Conservation (phyloP, 2,888 invertebrate species). For the Tinea pellionella region DNA sequence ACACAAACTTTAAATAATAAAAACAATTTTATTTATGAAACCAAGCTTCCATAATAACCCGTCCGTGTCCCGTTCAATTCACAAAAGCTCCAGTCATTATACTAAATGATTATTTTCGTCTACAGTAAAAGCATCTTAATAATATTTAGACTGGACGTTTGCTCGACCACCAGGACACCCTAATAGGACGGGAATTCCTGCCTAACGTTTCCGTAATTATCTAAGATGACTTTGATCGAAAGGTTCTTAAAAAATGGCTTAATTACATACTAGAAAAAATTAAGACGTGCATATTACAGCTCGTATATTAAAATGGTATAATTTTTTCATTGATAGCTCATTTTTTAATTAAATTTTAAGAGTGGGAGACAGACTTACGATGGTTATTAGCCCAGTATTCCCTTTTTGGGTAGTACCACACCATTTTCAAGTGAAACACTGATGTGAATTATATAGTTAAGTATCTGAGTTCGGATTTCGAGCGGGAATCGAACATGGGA, state of each 20-base stretch:
- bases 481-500: too few relatives aligned
- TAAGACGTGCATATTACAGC: not conserved
- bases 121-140: not conserved
- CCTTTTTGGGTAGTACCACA: too few relatives aligned
- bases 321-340: not conserved
- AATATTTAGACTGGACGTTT: not conserved
- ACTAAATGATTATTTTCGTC: slow-evolving; percentile 15
- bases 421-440: too few relatives aligned
- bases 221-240: slow-evolving; percentile 27
- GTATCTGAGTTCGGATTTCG: too few relatives aligned
- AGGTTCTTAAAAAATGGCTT: not conserved
- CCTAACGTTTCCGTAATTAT: slow-evolving; percentile 26
- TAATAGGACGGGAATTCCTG: not conserved
- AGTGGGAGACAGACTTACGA: too few relatives aligned
- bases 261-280: not conserved
- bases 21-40: slow-evolving; percentile 11
- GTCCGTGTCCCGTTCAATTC: not conserved
- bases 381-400: too few relatives aligned
- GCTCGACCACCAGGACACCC: slow-evolving; percentile 7
- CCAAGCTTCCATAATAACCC: not conserved
- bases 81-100: slow-evolving; percentile 13
- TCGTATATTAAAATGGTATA: not conserved
- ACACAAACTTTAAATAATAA: not conserved
- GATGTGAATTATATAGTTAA: too few relatives aligned
- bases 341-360: not conserved